Conservation (phyloP, 2,888 invertebrate species). For the Maniola hyperantus region DNA sequence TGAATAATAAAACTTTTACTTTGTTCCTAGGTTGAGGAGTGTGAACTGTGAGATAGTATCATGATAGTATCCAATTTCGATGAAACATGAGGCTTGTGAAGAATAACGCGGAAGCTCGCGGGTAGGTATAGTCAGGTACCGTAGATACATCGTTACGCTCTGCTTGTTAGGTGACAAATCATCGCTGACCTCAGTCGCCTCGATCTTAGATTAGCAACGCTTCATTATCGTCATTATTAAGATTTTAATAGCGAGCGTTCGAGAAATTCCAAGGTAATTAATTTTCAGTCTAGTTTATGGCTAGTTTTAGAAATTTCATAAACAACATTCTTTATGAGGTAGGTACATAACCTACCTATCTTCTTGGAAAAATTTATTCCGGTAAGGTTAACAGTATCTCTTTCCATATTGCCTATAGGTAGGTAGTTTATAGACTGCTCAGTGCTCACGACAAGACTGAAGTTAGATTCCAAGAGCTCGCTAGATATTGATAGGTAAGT, state of each 20-base stretch:
- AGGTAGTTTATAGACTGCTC: not conserved
- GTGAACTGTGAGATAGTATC: slow-evolving; percentile 47
- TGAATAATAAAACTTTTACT: not conserved
- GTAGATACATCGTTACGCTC: slow-evolving; percentile 57
- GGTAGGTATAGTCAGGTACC: not conserved
- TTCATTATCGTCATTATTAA: slow-evolving; percentile 32
- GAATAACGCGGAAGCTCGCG: slow-evolving; percentile 57
- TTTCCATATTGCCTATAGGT: not conserved
- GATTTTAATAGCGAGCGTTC: slow-evolving; percentile 7
- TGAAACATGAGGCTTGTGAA: slow-evolving; percentile 66
- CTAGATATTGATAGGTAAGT: too few species aligned
- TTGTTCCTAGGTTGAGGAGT: not conserved
- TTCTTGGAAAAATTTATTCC: not conserved
- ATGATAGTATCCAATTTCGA: slow-evolving; percentile 55
- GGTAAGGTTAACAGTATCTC: too few species aligned
- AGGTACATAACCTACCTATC: too few species aligned
- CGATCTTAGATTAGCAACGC: slow-evolving; percentile 33
- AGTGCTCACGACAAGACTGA: too few species aligned
- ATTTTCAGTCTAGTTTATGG: not conserved
- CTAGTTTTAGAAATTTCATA: slow-evolving; percentile 3
- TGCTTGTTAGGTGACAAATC: slow-evolving; percentile 43
- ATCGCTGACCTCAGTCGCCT: slow-evolving; percentile 29
- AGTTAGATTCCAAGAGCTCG: too few species aligned
- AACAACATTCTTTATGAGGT: not conserved
- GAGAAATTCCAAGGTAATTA: slow-evolving; percentile 12